phyloP scores from a whole-genome alignment of 2,888 invertebrate genomes.

The Gandaritis pyraliata region DNA sequence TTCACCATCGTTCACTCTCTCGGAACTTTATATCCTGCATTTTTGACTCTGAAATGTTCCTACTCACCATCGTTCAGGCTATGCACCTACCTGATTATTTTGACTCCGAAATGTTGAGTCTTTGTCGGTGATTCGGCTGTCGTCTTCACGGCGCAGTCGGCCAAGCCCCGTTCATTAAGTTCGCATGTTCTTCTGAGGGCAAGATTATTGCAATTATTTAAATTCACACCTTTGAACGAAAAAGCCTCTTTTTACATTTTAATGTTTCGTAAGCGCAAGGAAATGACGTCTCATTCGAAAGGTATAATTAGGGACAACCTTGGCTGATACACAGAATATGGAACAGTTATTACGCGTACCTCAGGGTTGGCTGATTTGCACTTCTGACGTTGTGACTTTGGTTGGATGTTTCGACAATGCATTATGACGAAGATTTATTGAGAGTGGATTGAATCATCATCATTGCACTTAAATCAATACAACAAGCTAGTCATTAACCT shows the following conservation, averaged over 20 bases:
- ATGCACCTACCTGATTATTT: conserved; percentile 1
- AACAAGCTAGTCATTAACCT: neutral
- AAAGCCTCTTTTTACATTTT: conserved; percentile 79
- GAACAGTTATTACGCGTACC: conserved; percentile 29
- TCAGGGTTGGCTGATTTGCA: conserved; percentile 70
- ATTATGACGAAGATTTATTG: conserved; percentile 33
- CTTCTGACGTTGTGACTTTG: conserved; percentile 68
- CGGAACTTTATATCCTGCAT: no score
- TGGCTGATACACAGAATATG: conserved; percentile 45
- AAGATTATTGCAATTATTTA: conserved; percentile 84
- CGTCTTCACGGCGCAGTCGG: conserved; percentile 62
- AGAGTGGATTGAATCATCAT: conserved; percentile 27
- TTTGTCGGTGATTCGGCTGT: conserved; percentile 61
- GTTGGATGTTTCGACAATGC: conserved; percentile 68
- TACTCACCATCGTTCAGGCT: neutral
- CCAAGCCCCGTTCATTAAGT: conserved; percentile 71
- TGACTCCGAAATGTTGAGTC: conserved; percentile 21
- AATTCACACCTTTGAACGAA: conserved; percentile 83
- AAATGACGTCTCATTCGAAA: conserved; percentile 84
- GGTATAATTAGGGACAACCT: conserved; percentile 82
- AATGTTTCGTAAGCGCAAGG: conserved; percentile 81
- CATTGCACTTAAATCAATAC: conserved; percentile 7
- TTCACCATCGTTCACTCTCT: no score
- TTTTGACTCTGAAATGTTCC: no score
- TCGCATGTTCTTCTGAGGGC: conserved; percentile 75